These are phyloP conservation scores for Macrotis lagotis DNA, from an alignment of 2,113 vertebrate genomes.

Conservation along the genomic window DNA sequence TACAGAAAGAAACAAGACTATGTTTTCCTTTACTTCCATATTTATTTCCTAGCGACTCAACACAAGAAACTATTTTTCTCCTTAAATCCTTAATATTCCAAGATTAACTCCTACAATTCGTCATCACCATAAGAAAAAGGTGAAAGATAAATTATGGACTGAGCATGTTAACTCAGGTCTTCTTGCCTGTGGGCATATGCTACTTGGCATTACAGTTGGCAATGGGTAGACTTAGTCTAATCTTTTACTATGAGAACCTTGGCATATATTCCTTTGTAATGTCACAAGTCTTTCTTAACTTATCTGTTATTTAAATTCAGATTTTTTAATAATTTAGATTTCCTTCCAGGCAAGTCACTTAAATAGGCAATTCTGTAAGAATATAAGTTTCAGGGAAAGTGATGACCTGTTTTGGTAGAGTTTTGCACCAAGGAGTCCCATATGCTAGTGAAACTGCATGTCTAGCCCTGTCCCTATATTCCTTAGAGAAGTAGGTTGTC, in stretches of 20 bases:
- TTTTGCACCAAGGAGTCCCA: neutral
- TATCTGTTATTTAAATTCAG: neutral
- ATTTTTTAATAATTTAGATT: slow-evolving; percentile 9
- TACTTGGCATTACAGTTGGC: neutral
- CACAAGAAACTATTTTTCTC: neutral
- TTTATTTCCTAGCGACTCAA: neutral
- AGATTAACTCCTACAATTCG: neutral
- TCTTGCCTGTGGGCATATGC: neutral
- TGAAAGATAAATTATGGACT: neutral
- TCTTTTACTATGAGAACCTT: neutral
- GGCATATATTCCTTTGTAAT: neutral
- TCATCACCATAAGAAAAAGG: neutral
- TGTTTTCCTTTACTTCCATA: neutral
- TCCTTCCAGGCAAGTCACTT: neutral
- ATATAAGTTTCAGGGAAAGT: neutral
- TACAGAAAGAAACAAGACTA: neutral
- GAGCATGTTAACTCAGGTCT: neutral
- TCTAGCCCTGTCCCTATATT: neutral
- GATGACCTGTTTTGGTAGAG: neutral
- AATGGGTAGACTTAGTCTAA: neutral
- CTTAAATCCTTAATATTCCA: neutral
- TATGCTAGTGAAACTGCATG: neutral
- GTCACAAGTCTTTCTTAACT: neutral
- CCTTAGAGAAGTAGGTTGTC: neutral
- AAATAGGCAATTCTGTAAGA: neutral